Percentiles rank a stretch among this genome's conserved stretches.
phyloP scores from a whole-genome alignment of 2,797 vertebrate species.

The Urophycis tenuis region DNA sequence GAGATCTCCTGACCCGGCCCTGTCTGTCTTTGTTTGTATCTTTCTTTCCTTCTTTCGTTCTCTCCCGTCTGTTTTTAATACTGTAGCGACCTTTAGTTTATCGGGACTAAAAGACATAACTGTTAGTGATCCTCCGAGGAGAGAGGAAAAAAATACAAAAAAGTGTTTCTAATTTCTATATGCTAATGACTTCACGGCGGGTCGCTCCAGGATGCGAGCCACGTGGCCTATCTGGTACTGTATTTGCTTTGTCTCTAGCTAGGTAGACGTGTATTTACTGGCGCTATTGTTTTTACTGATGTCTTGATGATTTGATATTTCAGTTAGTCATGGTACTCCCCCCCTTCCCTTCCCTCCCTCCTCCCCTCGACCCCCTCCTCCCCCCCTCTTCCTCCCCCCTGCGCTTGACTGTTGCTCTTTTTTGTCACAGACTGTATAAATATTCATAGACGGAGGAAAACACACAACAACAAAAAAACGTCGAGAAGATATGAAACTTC shows the following conservation, averaged over 20 bases:
- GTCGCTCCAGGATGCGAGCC: conserved; percentile 50
- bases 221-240: conserved; percentile 56
- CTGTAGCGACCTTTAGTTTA: conserved; percentile 62
- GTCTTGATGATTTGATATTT: conserved; percentile 31
- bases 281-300: conserved; percentile 46
- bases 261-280: conserved; percentile 47
- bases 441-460: conserved; percentile 49
- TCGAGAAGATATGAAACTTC: neutral
- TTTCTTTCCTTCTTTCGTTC: neutral
- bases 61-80: conserved; percentile 35
- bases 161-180: conserved; percentile 40
- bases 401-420: conserved; percentile 49
- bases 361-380: conserved; percentile 34
- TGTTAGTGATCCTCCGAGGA: conserved; percentile 52
- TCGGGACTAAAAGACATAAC: conserved; percentile 48
- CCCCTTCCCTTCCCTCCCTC: conserved; percentile 31
- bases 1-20: conserved; percentile 33
- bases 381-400: neutral
- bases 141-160: too few species aligned
- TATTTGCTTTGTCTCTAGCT: conserved; percentile 54
- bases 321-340: conserved; percentile 49
- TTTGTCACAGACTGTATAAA: conserved; percentile 56
- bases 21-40: neutral
- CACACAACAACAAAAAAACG: too few species aligned
- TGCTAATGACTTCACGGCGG: conserved; percentile 44